Evolutionary conservation across 2,797 vertebrate species (phyloP), one percentile per base, ranked within the genome.

Genomic region (Phalanger gymnotis): DNA sequence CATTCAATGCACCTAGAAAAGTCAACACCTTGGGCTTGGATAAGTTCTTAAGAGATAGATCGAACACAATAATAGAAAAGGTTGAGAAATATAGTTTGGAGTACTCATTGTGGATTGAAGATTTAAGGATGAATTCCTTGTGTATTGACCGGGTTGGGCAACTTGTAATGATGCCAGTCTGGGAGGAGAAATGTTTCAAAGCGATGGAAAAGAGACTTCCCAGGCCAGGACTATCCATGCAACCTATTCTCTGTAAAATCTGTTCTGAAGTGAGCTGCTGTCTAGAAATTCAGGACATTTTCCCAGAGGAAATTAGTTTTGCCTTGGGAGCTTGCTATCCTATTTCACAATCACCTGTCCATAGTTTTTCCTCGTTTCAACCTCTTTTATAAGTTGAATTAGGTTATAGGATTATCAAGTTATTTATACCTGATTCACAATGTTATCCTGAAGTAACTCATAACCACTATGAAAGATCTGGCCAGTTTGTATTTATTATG

Each of bases 11-110:
- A 1, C 94, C 89, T 97, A 66, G 40, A 98, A 94, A 93, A 28
- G 90, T 93, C 54, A 96, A 90, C n/a, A 91, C 73, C 81, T 66
- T 5, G 5, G 51, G 92, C 66, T 90, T 66, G 94, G 97, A 91
- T 94, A 92, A 92, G 53, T 90, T 96, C 95, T 95, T 87, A 95
- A 96, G 73, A 91, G 96, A 96, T 51, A 95, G 94, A 95, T 27
- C 92, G 66, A 96, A 89, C 73, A 90, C 7, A 66, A 93, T 31
- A 25, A 51, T 31, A 47, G 58, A 89, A 91, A 61, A 87, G 90
- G 0, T 87, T 31, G 47, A 96, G 6, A 94, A 92, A 57, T 53
- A 27, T 27, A 92, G 52, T 55, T 61, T 51, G 16, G 19, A 40
- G 66, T 22, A 40, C 7, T 81, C n/a, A 10, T 25, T 92, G 52